phyloP scores from a whole-genome alignment of 2,888 invertebrate genomes.

The Axea sp. region DNA sequence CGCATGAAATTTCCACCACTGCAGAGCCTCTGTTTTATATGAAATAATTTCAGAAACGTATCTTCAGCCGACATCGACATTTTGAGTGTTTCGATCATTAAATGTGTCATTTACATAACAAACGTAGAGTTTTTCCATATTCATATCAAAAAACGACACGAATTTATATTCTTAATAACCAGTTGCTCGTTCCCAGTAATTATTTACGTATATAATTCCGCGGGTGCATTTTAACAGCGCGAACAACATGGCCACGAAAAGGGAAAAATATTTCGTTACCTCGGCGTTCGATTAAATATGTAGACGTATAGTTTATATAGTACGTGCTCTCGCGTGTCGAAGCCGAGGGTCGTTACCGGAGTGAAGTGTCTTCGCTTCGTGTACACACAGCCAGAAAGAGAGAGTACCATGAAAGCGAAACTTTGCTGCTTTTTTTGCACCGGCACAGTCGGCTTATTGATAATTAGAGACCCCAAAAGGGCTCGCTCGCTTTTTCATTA shows the following conservation, averaged over 20 bases:
- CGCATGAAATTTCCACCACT: no score
- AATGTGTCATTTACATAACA: no score
- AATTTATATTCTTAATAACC: no score
- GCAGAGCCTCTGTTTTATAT: no score
- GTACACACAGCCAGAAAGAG: constrained; percentile 16
- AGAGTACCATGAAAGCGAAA: constrained; percentile 27
- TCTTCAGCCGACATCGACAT: no score
- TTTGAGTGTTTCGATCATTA: no score
- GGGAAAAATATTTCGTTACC: constrained; percentile 38
- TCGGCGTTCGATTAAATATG: constrained; percentile 45
- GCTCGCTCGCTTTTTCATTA: constrained; percentile 1
- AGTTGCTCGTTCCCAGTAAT: constrained; percentile 20
- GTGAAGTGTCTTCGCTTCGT: constrained; percentile 43
- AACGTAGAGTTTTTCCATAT: no score
- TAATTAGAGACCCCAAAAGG: constrained; percentile 24
- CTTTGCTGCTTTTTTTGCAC: constrained; percentile 9
- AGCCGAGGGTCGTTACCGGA: constrained; percentile 44
- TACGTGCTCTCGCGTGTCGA: constrained; percentile 53
- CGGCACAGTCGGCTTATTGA: constrained; percentile 15
- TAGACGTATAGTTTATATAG: constrained; percentile 33
- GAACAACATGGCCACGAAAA: constrained; percentile 38
- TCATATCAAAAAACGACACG: no score
- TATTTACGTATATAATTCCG: constrained; percentile 47
- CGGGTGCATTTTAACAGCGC: no score
- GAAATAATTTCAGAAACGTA: no score